These are phyloP conservation scores for Gymnodraco acuticeps DNA, from an alignment of 2,797 vertebrate genomes.

Conservation along the genomic window DNA sequence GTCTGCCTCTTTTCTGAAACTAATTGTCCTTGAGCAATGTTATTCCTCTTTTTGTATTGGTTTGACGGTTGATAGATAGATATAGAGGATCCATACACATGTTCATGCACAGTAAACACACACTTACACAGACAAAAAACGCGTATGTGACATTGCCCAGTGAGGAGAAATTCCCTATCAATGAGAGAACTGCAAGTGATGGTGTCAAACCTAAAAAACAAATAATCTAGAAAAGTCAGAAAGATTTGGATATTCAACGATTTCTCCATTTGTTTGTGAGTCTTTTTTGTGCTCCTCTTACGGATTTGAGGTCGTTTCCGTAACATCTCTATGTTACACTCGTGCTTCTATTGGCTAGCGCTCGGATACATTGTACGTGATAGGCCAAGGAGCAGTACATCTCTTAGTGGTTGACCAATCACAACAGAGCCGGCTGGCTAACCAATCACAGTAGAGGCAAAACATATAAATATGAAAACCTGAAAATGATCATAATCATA, in stretches of 20 bases:
- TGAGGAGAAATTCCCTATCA: not conserved
- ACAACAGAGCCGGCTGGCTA: too few relatives aligned
- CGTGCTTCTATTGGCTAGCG: too few relatives aligned
- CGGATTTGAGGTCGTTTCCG: not conserved
- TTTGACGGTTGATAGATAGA: constrained; percentile 23
- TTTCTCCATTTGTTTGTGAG: not conserved
- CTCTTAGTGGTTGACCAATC: too few relatives aligned
- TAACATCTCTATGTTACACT: too few relatives aligned
- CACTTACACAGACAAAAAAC: not conserved
- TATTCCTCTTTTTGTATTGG: constrained; percentile 8
- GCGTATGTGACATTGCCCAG: not conserved
- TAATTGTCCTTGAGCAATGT: constrained; percentile 37
- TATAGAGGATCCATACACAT: constrained; percentile 2
- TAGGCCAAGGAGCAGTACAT: too few relatives aligned
- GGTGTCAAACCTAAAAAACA: not conserved
- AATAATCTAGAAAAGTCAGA: not conserved
- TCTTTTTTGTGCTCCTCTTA: not conserved
- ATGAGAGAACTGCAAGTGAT: not conserved
- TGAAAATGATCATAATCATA: too few relatives aligned
- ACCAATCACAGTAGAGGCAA: too few relatives aligned
- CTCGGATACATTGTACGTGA: too few relatives aligned
- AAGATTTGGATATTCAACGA: not conserved
- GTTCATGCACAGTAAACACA: not conserved
- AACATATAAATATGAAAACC: too few relatives aligned
- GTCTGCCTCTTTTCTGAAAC: constrained; percentile 31